Evolutionary conservation across 2,113 vertebrate species (phyloP), one percentile per base, ranked within the genome.

Genomic region (Peromyscus maniculatus): DNA sequence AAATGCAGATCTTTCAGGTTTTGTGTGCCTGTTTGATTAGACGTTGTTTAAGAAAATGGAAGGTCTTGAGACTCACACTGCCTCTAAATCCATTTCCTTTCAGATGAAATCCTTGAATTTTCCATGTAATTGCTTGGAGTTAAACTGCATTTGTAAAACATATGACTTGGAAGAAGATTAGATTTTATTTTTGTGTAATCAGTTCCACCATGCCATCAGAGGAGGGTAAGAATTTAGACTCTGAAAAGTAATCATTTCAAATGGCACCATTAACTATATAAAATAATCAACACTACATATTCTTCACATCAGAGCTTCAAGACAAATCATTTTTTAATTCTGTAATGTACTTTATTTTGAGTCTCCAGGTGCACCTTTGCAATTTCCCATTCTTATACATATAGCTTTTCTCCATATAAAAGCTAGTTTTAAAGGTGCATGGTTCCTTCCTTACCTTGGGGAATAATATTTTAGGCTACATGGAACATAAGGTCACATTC

Each of bases 111-210:
- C 36, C 82, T 91, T 97, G 97, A 71, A 95, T 97, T 94, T 93
- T 89, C 91, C 89, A 80, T 91, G 55, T 84, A 95, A 97, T 95
- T 95, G 39, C 93, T 64, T 79, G 87, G 82, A 95, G 78, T 91
- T 96, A 97, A 98, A 71, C 31, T 95, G 49, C 74, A 95, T 77
- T 97, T 87, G 33, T 96, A 94, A 95, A 96, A 75, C 43, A 89
- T 55, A 86, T 71, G 82, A 96, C 93, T 90, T 97, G 57, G 89
- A 89, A 93, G 57, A 91, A 98, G 87, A 95, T 94, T 97, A 91
- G 96, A 92, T 93, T 97, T 97, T 97, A 97, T 93, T 95, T 97
- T 84, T 89, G 33, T 77, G 33, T 89, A 86, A 93, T 96, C 67
- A 93, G 19, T 98, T 96, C 59, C 49, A 86, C 87, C 89, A 64